These are phyloP conservation scores for Hemithea aestivaria DNA, from an alignment of 2,888 invertebrate genomes.

Conservation along the genomic window DNA sequence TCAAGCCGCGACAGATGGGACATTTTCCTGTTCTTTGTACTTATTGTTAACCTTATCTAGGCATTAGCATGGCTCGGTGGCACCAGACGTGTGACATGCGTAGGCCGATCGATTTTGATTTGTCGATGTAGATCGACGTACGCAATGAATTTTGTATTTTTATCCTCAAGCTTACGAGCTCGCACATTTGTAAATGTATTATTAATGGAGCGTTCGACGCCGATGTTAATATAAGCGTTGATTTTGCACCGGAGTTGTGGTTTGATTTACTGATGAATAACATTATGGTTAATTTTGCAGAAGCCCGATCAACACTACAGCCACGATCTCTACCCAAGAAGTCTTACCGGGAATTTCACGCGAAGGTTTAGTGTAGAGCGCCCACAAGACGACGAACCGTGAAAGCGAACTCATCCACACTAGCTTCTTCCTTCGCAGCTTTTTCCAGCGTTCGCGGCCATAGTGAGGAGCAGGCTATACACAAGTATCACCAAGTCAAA, in stretches of 20 bases:
- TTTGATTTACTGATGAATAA: conserved; percentile 10
- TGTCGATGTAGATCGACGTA: conserved; percentile 51
- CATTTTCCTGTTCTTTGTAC: conserved; percentile 65
- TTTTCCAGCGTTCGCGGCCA: too few species aligned
- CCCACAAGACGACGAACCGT: too few species aligned
- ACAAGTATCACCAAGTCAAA: too few species aligned
- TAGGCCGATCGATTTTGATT: conserved; percentile 48
- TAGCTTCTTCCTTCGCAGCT: too few species aligned
- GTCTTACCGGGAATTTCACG: too few species aligned
- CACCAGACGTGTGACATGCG: conserved; percentile 25
- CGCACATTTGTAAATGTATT: conserved; percentile 29
- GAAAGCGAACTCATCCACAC: too few species aligned
- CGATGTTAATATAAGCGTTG: conserved; percentile 15
- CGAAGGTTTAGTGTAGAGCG: too few species aligned
- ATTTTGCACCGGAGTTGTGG: conserved; percentile 9
- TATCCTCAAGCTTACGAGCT: conserved; percentile 38
- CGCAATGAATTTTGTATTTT: conserved; percentile 43
- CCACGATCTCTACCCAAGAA: too few species aligned
- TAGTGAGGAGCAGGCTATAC: too few species aligned
- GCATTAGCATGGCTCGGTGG: conserved; percentile 38
- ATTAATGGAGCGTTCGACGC: conserved; percentile 25
- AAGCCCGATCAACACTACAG: too few species aligned
- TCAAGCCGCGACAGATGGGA: conserved; percentile 32
- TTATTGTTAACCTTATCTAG: conserved; percentile 35
- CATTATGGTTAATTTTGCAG: conserved; percentile 1